Conservation (phyloP, 2,797 vertebrate species). For the Danio kyathit region DNA sequence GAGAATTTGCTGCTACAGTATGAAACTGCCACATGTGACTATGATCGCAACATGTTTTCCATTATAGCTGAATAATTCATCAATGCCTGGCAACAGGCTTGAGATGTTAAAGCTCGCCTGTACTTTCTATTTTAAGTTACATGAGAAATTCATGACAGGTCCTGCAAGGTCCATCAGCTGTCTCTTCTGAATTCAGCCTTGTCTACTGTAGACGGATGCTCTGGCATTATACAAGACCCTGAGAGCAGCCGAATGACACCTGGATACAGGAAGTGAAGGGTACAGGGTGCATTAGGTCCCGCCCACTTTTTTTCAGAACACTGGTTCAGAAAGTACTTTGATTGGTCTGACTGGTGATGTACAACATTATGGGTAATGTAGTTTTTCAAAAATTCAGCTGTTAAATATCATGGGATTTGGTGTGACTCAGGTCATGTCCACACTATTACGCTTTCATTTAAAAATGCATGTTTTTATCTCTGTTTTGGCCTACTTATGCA, state of each 20-base stretch:
- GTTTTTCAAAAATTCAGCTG: too few relatives aligned
- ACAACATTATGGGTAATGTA: too few relatives aligned
- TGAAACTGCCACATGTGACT: not conserved
- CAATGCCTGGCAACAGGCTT: slow-evolving; percentile 25
- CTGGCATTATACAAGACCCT: slow-evolving; percentile 27
- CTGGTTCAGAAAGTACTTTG: too few relatives aligned
- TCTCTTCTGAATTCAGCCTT: not conserved
- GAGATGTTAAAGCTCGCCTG: slow-evolving; percentile 31
- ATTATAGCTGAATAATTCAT: slow-evolving; percentile 54
- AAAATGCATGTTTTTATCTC: too few relatives aligned
- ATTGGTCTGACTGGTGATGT: too few relatives aligned
- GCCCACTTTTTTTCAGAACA: too few relatives aligned
- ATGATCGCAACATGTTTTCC: slow-evolving; percentile 26
- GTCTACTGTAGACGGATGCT: slow-evolving; percentile 11
- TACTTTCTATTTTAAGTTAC: slow-evolving; percentile 38
- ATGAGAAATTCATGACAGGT: slow-evolving; percentile 43
- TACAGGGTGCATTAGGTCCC: too few relatives aligned
- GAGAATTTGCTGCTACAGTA: not conserved
- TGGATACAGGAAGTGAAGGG: not conserved
- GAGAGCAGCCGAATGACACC: not conserved
- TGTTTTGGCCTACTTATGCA: too few relatives aligned
- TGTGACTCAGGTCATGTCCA: too few relatives aligned
- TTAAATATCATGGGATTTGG: too few relatives aligned
- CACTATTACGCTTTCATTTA: too few relatives aligned
- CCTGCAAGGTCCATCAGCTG: slow-evolving; percentile 41